Evolutionary conservation across 2,797 vertebrate genomes (phyloP), one percentile per base, ranked within the genome.

Genomic region (Sylvia borin): DNA sequence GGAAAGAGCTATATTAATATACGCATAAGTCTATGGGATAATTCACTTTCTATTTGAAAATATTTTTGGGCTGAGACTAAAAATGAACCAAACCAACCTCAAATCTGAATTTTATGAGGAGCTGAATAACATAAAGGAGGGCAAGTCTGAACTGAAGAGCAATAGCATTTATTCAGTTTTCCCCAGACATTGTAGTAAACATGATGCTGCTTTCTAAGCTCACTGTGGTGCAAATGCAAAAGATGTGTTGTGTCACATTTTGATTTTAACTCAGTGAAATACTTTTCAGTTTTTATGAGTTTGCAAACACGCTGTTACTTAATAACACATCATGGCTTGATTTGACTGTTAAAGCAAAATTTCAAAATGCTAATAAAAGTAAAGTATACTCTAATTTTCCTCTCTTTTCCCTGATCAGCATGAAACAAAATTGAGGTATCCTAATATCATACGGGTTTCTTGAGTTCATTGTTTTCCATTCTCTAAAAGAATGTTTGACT

Each of bases 41-140:
- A 91, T 92, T 80, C 50, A 66, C 47, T 61, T 93, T 93, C 68
- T 85, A 34, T 86, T 85, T 80, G 58, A 83, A 95, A 95, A 83
- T 58, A 19, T 7, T 42, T 95, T 93, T 85, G 62, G 61, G 45
- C 32, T 78, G 85, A 90, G 43, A 90, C 86, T 85, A 45, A 93
- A 94, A 93, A 65, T 77, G 36, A 85, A 93, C 60, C 50, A 65
- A 75, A 94, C 64, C 64, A 95, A 83, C 86, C 81, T 78, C 77
- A 90, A 88, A 95, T 84, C 43, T 95, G 85, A 95, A 96, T 96
- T 95, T 96, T 92, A 79, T 68, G 76, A 88, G 60, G 80, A 92
- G 55, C 55, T 90, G 85, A 91, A 81, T 88, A 91, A 53, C 79
- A 48, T 82, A 75, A 82, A 76, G 65, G 73, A 85, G 73, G 64